A percentile compares a stretch with the other conserved stretches of the same genome.
Evolutionary conservation across 2,888 invertebrate genomes (phyloP).

Genomic region (Erebia ligea): DNA sequence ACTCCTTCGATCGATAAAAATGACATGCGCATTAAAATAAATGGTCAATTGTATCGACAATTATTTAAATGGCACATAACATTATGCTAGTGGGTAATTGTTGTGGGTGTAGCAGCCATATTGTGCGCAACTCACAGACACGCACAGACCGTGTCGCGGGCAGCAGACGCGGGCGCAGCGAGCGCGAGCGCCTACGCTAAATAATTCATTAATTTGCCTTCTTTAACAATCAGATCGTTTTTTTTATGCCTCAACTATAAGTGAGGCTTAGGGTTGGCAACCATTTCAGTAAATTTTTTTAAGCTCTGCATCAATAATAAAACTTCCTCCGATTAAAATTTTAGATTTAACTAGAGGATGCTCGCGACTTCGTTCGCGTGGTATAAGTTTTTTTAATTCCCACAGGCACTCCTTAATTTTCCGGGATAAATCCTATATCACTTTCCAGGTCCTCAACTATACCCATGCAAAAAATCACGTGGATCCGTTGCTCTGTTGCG

Average conservation of each 20-base stretch:
- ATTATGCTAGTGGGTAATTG: not conserved
- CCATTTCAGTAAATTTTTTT: not conserved
- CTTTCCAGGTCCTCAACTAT: too few relatives aligned
- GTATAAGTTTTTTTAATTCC: too few relatives aligned
- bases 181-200: conserved; percentile 47
- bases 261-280: not conserved
- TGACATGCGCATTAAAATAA: not conserved
- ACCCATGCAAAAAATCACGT: too few relatives aligned
- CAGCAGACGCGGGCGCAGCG: too few relatives aligned
- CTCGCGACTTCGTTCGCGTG: too few relatives aligned
- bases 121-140: not conserved
- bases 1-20: not conserved
- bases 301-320: too few relatives aligned
- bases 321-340: too few relatives aligned
- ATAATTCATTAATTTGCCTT: conserved; percentile 63
- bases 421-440: too few relatives aligned
- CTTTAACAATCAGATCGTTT: conserved; percentile 47
- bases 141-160: not conserved
- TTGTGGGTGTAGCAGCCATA: not conserved
- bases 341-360: not conserved
- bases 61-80: not conserved
- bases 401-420: too few relatives aligned
- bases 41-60: not conserved
- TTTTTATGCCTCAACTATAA: conserved; percentile 22
- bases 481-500: too few relatives aligned